A percentile compares a stretch with the other conserved stretches of the same genome.
Evolutionary conservation across 1,140 invertebrate species (phyloP).

Genomic region (Pectinophora gossypiella): DNA sequence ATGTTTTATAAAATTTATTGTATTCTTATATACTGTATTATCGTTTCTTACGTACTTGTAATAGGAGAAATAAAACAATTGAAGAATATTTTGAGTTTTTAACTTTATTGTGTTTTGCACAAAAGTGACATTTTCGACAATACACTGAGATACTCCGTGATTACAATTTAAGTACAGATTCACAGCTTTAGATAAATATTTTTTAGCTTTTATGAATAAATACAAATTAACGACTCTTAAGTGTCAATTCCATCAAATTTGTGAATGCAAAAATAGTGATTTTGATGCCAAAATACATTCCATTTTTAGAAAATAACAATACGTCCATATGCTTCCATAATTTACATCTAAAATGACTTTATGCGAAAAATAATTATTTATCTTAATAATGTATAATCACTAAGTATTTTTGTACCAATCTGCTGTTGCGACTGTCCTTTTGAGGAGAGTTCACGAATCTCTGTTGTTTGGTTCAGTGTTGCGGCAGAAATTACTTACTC

Average conservation of each 20-base stretch:
- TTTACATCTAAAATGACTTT: conserved; percentile 20
- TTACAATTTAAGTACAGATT: conserved; percentile 68
- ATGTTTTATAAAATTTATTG: too few relatives aligned
- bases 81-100: conserved; percentile 7
- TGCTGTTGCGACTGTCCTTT: conserved; percentile 21
- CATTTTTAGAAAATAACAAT: conserved; percentile 1
- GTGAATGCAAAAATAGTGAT: conserved; percentile 39
- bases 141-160: conserved; percentile 67
- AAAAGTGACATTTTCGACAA: conserved; percentile 61
- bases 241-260: conserved; percentile 48
- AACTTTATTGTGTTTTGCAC: conserved; percentile 63
- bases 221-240: conserved; percentile 18
- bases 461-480: too few relatives aligned
- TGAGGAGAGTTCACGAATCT: too few relatives aligned
- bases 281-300: conserved; percentile 48
- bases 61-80: too few relatives aligned
- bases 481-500: too few relatives aligned
- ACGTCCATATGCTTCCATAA: conserved; percentile 13
- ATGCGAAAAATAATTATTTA: conserved; percentile 28
- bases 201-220: conserved; percentile 32
- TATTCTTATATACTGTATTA: too few relatives aligned
- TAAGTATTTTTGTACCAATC: conserved; percentile 34
- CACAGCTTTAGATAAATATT: conserved; percentile 63
- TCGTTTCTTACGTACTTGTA: too few relatives aligned
- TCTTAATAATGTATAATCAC: neutral